phyloP scores from a whole-genome alignment of 2,797 vertebrate genomes.

The Artibeus lituratus region DNA sequence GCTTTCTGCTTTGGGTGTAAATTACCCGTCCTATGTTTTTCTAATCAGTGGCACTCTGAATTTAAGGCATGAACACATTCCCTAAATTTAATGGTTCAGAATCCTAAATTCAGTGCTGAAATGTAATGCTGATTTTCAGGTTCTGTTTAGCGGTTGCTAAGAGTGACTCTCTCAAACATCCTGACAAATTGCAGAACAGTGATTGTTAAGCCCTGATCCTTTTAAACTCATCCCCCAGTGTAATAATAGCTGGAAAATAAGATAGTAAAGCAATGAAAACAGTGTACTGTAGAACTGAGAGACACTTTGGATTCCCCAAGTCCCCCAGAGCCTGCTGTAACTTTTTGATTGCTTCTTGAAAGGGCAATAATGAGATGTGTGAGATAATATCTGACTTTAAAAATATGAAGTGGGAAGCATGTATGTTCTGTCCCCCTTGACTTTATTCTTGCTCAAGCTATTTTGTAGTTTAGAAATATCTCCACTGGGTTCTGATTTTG shows the following conservation, averaged over 20 bases:
- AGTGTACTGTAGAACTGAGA: slow-evolving; percentile 27
- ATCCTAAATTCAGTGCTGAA: neutral
- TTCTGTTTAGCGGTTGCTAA: neutral
- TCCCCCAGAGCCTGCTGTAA: neutral
- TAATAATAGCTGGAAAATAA: slow-evolving; percentile 50
- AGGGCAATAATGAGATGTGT: neutral
- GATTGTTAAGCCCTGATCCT: neutral
- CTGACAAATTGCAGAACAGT: slow-evolving; percentile 11
- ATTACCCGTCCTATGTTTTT: neutral
- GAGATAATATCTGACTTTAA: slow-evolving; percentile 33
- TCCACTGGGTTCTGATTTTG: neutral
- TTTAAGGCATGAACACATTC: neutral
- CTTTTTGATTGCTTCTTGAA: slow-evolving; percentile 31
- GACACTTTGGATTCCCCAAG: neutral
- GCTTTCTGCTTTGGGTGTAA: neutral
- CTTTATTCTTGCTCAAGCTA: neutral
- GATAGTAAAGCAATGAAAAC: neutral
- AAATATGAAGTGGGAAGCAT: neutral
- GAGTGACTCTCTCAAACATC: neutral
- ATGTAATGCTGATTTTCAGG: slow-evolving; percentile 13
- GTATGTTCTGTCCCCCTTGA: neutral
- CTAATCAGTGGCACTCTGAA: neutral
- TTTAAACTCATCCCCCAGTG: slow-evolving; percentile 1
- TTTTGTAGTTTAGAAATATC: neutral
- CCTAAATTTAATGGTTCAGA: slow-evolving; percentile 27